phyloP scores from a whole-genome alignment of 1,140 invertebrate genomes.

The Anastrepha ludens region DNA sequence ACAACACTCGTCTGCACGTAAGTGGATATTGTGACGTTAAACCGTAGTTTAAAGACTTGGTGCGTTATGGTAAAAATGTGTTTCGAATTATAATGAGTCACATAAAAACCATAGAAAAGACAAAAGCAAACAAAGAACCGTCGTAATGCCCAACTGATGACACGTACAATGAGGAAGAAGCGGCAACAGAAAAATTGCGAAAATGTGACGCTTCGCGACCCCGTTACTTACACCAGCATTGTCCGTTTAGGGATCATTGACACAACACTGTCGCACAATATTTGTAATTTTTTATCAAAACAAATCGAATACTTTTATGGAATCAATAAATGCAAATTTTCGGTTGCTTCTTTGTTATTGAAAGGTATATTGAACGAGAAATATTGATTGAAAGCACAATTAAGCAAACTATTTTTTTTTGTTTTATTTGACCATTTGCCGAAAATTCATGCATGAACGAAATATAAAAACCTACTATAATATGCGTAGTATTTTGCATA shows the following conservation, averaged over 20 bases:
- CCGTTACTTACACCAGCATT: not conserved
- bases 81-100: constrained; percentile 8
- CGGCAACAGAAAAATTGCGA: not conserved
- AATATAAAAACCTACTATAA: not conserved
- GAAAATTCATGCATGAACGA: not conserved
- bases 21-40: not conserved
- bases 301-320: constrained; percentile 17
- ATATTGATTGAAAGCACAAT: not conserved
- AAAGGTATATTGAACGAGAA: not conserved
- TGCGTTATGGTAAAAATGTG: not conserved
- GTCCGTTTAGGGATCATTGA: constrained; percentile 30
- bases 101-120: not conserved
- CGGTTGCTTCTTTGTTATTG: not conserved
- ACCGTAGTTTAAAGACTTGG: constrained; percentile 1
- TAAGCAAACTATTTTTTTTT: not conserved
- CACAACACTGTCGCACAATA: not conserved
- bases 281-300: constrained; percentile 1
- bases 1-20: not conserved
- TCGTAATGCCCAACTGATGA: not conserved
- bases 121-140: not conserved
- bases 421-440: not conserved
- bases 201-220: not conserved
- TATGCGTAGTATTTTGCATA: too few species aligned
- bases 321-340: constrained; percentile 20
- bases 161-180: not conserved